Conservation (phyloP, 2,113 vertebrate genomes). For the Alces alces region DNA sequence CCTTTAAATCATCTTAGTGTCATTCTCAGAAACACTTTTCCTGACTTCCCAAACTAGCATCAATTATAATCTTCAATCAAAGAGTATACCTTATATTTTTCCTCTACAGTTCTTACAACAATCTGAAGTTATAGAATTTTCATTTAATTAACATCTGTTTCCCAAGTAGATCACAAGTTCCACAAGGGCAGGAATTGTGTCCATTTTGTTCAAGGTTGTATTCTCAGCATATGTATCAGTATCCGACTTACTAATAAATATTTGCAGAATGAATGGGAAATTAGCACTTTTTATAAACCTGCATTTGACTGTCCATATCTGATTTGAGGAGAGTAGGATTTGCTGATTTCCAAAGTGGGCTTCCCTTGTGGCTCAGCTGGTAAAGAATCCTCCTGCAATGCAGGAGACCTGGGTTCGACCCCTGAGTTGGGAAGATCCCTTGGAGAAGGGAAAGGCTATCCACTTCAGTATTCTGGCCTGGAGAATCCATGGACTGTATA, state of each 20-base stretch:
- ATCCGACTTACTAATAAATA: not conserved
- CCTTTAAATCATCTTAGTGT: not conserved
- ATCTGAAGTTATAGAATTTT: not conserved
- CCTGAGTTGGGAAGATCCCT: not conserved
- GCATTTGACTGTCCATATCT: not conserved
- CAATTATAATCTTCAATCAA: not conserved
- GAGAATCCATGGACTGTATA: not conserved
- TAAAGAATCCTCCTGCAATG: not conserved
- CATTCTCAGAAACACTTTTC: not conserved
- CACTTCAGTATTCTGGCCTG: not conserved
- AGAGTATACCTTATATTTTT: not conserved
- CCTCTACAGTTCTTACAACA: not conserved
- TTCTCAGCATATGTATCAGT: not conserved
- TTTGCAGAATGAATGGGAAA: not conserved
- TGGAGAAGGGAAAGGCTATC: not conserved
- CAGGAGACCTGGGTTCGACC: not conserved
- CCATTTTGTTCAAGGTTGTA: not conserved
- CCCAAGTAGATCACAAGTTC: not conserved
- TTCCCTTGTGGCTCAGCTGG: not conserved
- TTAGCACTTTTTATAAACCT: not conserved
- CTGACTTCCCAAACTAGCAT: not conserved
- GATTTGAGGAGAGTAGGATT: not conserved
- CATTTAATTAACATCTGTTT: not conserved
- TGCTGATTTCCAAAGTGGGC: not conserved
- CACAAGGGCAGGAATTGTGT: not conserved